Evolutionary conservation across 92 coral and sea anemone genomes (phyloP), one percentile per base, ranked within the genome.

Genomic region (Heliopora coerulea): DNA sequence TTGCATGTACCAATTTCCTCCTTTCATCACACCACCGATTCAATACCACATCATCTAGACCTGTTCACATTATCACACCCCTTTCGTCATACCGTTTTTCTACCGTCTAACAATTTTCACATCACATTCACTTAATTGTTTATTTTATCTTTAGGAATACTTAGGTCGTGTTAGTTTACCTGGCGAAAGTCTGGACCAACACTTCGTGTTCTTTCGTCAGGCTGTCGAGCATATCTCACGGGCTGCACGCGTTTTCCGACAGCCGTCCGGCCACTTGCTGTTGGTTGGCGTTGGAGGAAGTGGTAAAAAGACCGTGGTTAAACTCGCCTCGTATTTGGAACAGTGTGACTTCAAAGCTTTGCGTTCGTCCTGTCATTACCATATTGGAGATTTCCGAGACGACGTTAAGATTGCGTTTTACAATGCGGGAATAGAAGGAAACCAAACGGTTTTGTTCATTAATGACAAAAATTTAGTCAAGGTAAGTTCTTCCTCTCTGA

Each of bases 221-320:
- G 98, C 98, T 65, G 75, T 93, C 57, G 91, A 88, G 83, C 98
- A 93, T 73, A 80, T 93, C 73, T 83, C 92, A n/a, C 96, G 98
- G 15, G 97, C 98, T 23, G 97, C 96, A 13, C 97, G 98, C 32
- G 98, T 93, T 31, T 93, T 93, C 83, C 95, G 96, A 80, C 91
- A 93, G 64, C 95, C 96, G 28, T 88, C 91, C 39, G 88, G 89
- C 39, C 98, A 93, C 86, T 74, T 93, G 74, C 79, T 90, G 88
- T 75, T 93, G 89, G 88, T 93, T 40, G 98, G 98, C 20, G 82
- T 93, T 34, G 98, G 98, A 18, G 98, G 98, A 29, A 93, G 97
- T 5, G 98, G 98, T 24, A 93, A 93, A 56, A 79, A 86, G 59
- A 88, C 91, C 32, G 96, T 88, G 35, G 98, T 91, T 19, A 83